Base-by-base conservation (phyloP, 2,797 vertebrate species). In the Cryptoprocta ferox region DNA sequence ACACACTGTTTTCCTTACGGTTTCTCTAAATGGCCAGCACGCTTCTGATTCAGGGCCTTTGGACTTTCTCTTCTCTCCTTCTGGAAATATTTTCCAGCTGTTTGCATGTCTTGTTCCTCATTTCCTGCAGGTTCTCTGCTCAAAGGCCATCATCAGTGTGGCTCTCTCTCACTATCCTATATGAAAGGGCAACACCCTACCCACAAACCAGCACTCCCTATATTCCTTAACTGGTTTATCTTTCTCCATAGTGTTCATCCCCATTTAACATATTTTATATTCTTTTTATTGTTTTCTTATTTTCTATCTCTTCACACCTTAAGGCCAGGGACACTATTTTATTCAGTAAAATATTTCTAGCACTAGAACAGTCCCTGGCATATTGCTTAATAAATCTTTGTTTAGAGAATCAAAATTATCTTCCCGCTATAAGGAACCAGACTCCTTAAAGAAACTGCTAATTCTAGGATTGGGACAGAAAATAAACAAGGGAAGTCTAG, bases 311-410 rank as follows among this genome's bases (percentile, higher is more conserved):
- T 39, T 56, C 45, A 78, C 11, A 86, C 45, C 30, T 15, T 45
- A 45, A 95, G 61, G 45, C 4, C 66, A 95, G 32, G 45, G 53
- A 50, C 19, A 24, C 30, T 86, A 24, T 65, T 95, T 78, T 61
- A 30, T 71, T 90, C 66, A 84, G 0, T 87, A 76, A 70, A 89
- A 6, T 53, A n/a, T 59, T 18, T 63, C 66, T 65, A 66, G 13
- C n/a, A 91, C 70, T 11, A 70, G 7, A 78, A 82, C 30, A 42
- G 42, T 82, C 26, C 18, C 56, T 86, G 61, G 12, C 10, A 82
- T 73, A 71, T 15, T 89, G 84, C 19, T 94, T 66, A 92, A n/a
- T n/a, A 96, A 73, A 86, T 82, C 63, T 86, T n/a, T 89, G 42
- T 48, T 89, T 82, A 82, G 32, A 94, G 53, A 86, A 92, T 66